phyloP scores from a whole-genome alignment of 2,797 vertebrate species.

The Glyptemys insculpta region DNA sequence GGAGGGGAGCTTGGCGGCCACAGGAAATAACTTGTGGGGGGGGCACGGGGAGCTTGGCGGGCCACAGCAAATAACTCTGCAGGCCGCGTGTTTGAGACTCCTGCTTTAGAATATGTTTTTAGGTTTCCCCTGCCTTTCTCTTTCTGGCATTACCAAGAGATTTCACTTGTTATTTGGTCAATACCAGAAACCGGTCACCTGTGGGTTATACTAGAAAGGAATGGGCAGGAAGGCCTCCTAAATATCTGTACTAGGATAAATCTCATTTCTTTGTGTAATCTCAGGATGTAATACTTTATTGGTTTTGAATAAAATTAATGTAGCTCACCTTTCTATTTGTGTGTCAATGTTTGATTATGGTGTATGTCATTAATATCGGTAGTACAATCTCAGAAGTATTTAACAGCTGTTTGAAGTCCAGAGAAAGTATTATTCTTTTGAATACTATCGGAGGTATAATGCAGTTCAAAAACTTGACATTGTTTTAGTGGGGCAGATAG shows the following conservation, averaged over 20 bases:
- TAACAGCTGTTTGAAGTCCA: not conserved
- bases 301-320: constrained; percentile 15
- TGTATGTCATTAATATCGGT: not conserved
- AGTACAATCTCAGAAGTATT: not conserved
- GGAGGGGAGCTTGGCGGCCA: too few relatives aligned
- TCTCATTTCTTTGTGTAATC: not conserved
- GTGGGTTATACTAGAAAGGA: not conserved
- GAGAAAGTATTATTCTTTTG: not conserved
- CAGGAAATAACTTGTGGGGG: too few relatives aligned
- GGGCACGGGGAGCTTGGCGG: too few relatives aligned
- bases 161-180: not conserved
- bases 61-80: too few relatives aligned
- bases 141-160: not conserved
- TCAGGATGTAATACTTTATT: not conserved
- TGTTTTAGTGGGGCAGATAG: not conserved
- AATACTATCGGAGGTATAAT: not conserved
- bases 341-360: not conserved
- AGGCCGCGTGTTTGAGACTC: too few relatives aligned
- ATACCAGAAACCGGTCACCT: not conserved
- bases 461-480: not conserved
- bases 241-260: not conserved
- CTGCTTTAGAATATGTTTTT: not conserved
- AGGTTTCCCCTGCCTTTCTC: not conserved
- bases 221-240: constrained; percentile 39
- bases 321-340: not conserved